Percentiles rank a stretch among this genome's conserved stretches.
These are phyloP conservation scores for Agapostemon virescens DNA, from an alignment of 2,888 invertebrate species.

Conservation along the genomic window DNA sequence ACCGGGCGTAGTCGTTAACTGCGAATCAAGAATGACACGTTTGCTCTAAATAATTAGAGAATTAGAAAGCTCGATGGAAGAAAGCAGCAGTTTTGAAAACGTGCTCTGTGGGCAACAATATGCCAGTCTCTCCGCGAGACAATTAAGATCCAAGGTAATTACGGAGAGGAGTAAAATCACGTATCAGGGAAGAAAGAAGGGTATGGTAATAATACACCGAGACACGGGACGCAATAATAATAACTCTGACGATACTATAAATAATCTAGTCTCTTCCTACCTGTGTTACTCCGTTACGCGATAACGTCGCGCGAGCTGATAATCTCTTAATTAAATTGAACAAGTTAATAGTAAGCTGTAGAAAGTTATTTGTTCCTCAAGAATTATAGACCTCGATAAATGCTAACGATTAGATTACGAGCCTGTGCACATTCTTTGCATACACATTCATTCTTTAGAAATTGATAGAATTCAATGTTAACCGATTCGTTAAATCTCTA, in stretches of 20 bases:
- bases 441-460: neutral
- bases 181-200: neutral
- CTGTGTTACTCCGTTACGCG: neutral
- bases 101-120: neutral
- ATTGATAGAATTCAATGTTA: neutral
- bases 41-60: constrained; percentile 4
- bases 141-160: neutral
- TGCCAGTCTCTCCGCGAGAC: too few species aligned
- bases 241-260: neutral
- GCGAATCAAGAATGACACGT: neutral
- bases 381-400: neutral
- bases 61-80: neutral
- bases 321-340: neutral
- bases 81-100: neutral
- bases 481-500: neutral
- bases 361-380: neutral
- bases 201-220: neutral
- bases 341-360: neutral
- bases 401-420: neutral
- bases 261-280: neutral
- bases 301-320: neutral
- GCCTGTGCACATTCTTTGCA: neutral
- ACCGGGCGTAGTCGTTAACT: neutral
- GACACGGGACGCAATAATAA: neutral
- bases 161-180: neutral